A percentile compares a stretch with the other conserved stretches of the same genome.
phyloP scores from a whole-genome alignment of 1,140 invertebrate species.

The Aphidius gifuensis region DNA sequence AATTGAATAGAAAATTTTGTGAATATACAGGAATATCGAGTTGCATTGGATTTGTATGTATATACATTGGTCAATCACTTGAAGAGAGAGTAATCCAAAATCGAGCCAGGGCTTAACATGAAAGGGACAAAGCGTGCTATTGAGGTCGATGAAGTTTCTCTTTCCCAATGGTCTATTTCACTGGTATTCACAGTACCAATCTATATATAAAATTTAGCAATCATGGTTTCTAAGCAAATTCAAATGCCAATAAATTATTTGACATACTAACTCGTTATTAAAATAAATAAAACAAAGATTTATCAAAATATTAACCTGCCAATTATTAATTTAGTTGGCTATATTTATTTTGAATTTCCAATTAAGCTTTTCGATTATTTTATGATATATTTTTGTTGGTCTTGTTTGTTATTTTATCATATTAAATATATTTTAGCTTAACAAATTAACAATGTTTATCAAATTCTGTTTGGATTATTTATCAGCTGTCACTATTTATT shows the following conservation, averaged over 20 bases:
- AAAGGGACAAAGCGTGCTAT: slow-evolving; percentile 8
- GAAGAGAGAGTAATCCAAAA: background rate
- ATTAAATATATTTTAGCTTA: too few species aligned
- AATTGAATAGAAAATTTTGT: too few species aligned
- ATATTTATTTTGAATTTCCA: too few species aligned
- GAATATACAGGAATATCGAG: slow-evolving; percentile 1
- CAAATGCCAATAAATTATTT: slow-evolving; percentile 12
- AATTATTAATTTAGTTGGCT: too few species aligned
- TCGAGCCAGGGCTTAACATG: slow-evolving; percentile 4
- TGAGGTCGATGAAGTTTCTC: slow-evolving; percentile 16
- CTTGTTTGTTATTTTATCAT: too few species aligned
- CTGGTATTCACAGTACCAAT: background rate
- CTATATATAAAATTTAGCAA: background rate
- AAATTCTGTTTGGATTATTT: too few species aligned
- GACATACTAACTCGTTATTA: background rate
- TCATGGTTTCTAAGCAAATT: slow-evolving; percentile 7
- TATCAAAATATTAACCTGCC: too few species aligned
- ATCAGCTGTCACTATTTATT: too few species aligned
- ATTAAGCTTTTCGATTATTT: too few species aligned
- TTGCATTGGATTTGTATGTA: too few species aligned
- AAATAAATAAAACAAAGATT: background rate
- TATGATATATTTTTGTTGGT: too few species aligned
- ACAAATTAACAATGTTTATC: too few species aligned
- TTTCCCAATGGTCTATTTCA: background rate
- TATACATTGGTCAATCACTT: background rate